phyloP scores from a whole-genome alignment of 2,113 vertebrate species.

The Saguinus imperator region DNA sequence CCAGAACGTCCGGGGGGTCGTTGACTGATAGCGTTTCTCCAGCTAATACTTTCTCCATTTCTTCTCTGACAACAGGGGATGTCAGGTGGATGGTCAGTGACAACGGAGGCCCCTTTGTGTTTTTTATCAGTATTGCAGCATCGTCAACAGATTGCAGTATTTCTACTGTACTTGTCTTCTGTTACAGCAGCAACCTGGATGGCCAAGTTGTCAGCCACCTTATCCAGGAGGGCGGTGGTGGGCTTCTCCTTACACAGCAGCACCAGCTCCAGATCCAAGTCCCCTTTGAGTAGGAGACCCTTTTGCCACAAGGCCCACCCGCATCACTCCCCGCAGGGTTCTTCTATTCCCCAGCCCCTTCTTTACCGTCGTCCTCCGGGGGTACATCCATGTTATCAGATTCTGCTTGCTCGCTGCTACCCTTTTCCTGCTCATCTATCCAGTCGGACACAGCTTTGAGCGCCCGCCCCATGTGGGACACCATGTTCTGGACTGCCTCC shows the following conservation, averaged over 20 bases:
- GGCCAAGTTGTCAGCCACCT: conserved; percentile 92
- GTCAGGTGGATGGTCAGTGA: conserved; percentile 95
- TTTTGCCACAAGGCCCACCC: conserved; percentile 96
- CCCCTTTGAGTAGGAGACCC: conserved; percentile 95
- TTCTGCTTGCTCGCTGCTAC: conserved; percentile 80
- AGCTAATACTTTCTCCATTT: conserved; percentile 90
- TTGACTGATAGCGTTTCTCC: conserved; percentile 99
- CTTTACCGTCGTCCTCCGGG: conserved; percentile 86
- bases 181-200: conserved; percentile 93
- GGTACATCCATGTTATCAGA: conserved; percentile 79
- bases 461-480: conserved; percentile 95
- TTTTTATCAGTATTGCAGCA: conserved; percentile 94
- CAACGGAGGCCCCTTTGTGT: conserved; percentile 93
- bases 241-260: conserved; percentile 98
- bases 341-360: conserved; percentile 92
- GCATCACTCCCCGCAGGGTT: conserved; percentile 95
- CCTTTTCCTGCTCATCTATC: conserved; percentile 96
- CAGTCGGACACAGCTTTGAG: conserved; percentile 97
- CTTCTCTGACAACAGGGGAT: conserved; percentile 95
- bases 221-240: conserved; percentile 90
- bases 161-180: conserved; percentile 92
- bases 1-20: conserved; percentile 99
- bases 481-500: conserved; percentile 98
- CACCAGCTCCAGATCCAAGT: conserved; percentile 96
- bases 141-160: conserved; percentile 90